Evolutionary conservation across 2,797 vertebrate species (phyloP), one percentile per base, ranked within the genome.

Genomic region (Propithecus deckenii): DNA sequence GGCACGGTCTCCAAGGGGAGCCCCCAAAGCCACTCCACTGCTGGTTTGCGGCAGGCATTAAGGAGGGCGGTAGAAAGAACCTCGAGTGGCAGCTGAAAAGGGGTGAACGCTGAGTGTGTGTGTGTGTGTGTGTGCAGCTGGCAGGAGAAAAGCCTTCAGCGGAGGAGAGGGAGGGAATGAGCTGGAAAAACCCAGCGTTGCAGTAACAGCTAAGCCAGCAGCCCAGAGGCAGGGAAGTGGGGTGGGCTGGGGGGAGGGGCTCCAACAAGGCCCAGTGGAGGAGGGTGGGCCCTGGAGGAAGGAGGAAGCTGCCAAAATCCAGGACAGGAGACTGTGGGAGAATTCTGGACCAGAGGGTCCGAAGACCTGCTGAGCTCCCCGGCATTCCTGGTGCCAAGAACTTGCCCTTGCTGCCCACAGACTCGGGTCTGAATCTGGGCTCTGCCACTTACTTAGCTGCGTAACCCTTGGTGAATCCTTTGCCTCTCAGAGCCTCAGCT

Each of bases 291-390:
- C 10, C 32, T 22, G 52, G 20, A 23, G 17, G 48, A 59, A 50
- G 38, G 63, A 17, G 91, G 61, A 59, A 63, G 46, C 59, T 50
- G 23, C 69, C 72, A 55, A 38, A 30, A 18, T 41, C 25, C 28
- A 15, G 48, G 74, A 55, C n/a, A 85, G 59, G 38, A 46, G 38
- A 6, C 32, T 12, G 59, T 1, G 2, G 79, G 35, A 23, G 50
- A 30, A 18, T n/a, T 25, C 65, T 5, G 9, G 41, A 59, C 12
- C 38, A 2, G 35, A 35, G 50, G 4, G 23, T 57, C n/a, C 76
- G 18, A 4, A 23, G 30, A 48, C 38, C 20, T 0, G 0, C 23
- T 7, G 5, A n/a, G 32, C n/a, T 18, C 41, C 43, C 41, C 2
- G 2, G 75, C 28, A 5, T 22, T 1, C 20, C 78, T 25, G 1